Evolutionary conservation across 2,113 vertebrate genomes (phyloP).

Genomic region (Rousettus leschenaultii): DNA sequence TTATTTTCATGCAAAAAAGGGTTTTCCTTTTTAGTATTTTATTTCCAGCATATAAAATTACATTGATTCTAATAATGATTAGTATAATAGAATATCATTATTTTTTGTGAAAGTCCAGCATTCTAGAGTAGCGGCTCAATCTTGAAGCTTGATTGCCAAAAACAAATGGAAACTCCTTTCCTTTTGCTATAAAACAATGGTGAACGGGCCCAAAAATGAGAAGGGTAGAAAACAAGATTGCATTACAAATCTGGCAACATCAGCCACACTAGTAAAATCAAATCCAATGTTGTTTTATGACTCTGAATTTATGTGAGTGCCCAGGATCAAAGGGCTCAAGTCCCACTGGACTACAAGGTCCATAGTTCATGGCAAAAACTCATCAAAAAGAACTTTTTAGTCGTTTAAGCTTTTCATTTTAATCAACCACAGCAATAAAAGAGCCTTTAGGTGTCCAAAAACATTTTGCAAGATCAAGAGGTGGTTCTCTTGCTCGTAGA

Average conservation of each 20-base stretch:
- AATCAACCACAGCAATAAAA: slow-evolving; percentile 87
- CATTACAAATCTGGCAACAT: slow-evolving; percentile 84
- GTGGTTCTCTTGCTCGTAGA: slow-evolving; percentile 75
- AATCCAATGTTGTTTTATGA: slow-evolving; percentile 86
- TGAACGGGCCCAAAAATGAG: slow-evolving; percentile 71
- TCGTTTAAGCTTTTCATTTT: slow-evolving; percentile 86
- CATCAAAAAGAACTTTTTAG: slow-evolving; percentile 88
- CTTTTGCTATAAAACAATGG: slow-evolving; percentile 63
- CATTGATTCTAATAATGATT: not conserved
- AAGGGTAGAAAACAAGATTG: slow-evolving; percentile 80
- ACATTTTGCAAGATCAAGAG: slow-evolving; percentile 87
- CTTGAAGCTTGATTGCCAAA: slow-evolving; percentile 58
- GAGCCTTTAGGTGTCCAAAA: slow-evolving; percentile 87
- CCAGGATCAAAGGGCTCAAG: slow-evolving; percentile 85
- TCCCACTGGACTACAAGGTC: slow-evolving; percentile 83
- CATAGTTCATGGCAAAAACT: slow-evolving; percentile 86
- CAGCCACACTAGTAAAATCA: slow-evolving; percentile 86
- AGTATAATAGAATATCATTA: not conserved
- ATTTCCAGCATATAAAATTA: not conserved
- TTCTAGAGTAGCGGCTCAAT: slow-evolving; percentile 52
- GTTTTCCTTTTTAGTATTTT: slow-evolving; percentile 28
- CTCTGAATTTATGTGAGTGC: slow-evolving; percentile 85
- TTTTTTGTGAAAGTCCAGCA: slow-evolving; percentile 41
- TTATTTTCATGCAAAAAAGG: not conserved
- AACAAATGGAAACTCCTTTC: slow-evolving; percentile 61